Evolutionary conservation across 2,797 vertebrate genomes (phyloP).

Genomic region (Bovichtus diacanthus): DNA sequence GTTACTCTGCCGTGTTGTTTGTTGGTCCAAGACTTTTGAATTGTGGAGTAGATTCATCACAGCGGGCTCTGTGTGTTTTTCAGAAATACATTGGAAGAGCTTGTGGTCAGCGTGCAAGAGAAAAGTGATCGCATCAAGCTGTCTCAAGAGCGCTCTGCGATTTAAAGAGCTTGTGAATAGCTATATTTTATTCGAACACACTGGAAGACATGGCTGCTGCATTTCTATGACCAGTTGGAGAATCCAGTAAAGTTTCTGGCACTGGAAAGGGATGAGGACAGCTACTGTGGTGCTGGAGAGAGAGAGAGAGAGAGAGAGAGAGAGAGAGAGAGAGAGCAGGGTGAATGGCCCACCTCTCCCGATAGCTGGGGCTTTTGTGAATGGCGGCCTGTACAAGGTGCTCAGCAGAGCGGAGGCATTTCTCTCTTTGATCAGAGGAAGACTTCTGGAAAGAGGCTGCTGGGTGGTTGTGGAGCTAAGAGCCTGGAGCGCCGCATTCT

Average conservation of each 20-base stretch:
- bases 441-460: conserved; percentile 30
- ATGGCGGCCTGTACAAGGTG: conserved; percentile 48
- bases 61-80: not conserved
- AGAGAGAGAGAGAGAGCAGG: not conserved
- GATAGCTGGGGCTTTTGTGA: conserved; percentile 39
- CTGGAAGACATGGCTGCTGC: not conserved
- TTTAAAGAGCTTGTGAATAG: not conserved
- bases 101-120: not conserved
- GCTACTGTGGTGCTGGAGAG: not conserved
- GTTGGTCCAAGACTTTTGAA: not conserved
- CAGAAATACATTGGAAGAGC: not conserved
- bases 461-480: conserved; percentile 35
- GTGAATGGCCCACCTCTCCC: not conserved
- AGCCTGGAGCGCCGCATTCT: conserved; percentile 70
- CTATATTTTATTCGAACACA: not conserved
- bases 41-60: not conserved
- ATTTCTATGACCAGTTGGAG: not conserved
- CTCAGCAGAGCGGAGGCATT: conserved; percentile 27
- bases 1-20: not conserved
- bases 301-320: not conserved
- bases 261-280: not conserved
- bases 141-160: not conserved
- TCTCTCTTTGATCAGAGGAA: conserved; percentile 57
- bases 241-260: not conserved
- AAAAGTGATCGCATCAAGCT: not conserved